phyloP scores from a whole-genome alignment of 2,888 invertebrate genomes.

The Leucophora obtusa region DNA sequence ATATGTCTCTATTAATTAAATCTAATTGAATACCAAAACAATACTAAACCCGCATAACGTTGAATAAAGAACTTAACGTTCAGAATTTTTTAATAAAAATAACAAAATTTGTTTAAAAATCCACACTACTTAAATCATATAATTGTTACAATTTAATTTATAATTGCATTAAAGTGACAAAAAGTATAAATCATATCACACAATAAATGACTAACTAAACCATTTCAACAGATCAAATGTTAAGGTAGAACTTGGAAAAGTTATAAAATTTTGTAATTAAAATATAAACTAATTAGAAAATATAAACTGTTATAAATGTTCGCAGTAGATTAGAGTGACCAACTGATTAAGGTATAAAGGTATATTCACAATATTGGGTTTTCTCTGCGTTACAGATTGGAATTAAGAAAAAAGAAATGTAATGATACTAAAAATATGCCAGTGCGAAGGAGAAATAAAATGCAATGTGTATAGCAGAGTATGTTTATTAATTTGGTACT shows the following conservation, averaged over 20 bases:
- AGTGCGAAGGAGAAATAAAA: too few species aligned
- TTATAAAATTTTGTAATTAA: too few species aligned
- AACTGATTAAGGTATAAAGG: too few species aligned
- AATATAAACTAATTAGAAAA: too few species aligned
- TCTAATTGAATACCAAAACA: constrained; percentile 24
- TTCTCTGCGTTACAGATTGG: too few species aligned
- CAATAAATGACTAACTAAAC: neutral
- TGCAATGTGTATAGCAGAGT: too few species aligned
- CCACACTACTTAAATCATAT: constrained; percentile 31
- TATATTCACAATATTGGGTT: too few species aligned
- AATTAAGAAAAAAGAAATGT: too few species aligned
- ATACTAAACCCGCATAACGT: constrained; percentile 34
- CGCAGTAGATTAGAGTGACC: too few species aligned
- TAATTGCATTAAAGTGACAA: constrained; percentile 37
- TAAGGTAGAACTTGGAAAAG: neutral
- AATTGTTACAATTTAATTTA: constrained; percentile 46
- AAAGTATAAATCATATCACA: neutral
- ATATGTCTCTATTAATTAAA: constrained; percentile 13
- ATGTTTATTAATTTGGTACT: too few species aligned
- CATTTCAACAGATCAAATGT: neutral
- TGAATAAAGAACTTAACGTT: neutral
- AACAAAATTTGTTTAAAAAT: constrained; percentile 20
- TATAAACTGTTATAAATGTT: too few species aligned
- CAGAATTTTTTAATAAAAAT: constrained; percentile 21
- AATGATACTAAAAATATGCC: too few species aligned